phyloP scores from a whole-genome alignment of 2,797 vertebrate genomes.

The Meda fulgida region DNA sequence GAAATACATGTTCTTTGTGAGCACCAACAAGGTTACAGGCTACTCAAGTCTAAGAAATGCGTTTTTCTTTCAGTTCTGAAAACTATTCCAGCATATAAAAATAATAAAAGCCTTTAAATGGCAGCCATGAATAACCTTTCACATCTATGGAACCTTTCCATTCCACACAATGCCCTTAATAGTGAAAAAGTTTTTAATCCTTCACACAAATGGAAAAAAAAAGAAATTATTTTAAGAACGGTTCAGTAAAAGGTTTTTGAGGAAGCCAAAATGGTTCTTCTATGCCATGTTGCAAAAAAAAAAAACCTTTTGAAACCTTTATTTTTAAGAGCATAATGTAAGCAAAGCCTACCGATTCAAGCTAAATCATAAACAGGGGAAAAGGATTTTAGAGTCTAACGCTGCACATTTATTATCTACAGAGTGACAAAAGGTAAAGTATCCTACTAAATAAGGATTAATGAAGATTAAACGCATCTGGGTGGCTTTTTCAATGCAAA shows the following conservation, averaged over 20 bases:
- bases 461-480: slow-evolving; percentile 31
- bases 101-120: neutral
- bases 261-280: neutral
- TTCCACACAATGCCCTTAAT: neutral
- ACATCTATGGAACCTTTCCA: neutral
- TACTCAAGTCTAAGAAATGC: neutral
- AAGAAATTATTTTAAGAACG: too few species aligned
- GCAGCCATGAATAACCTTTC: neutral
- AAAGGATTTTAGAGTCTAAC: slow-evolving; percentile 13
- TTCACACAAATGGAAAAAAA: neutral
- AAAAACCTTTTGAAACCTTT: neutral
- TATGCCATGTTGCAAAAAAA: neutral
- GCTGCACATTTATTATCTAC: neutral
- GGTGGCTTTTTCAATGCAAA: slow-evolving; percentile 41
- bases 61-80: neutral
- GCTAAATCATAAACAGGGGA: neutral
- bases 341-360: neutral
- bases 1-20: slow-evolving; percentile 35
- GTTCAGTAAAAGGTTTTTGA: neutral
- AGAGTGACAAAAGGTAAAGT: neutral
- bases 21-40: neutral
- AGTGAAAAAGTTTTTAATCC: too few species aligned
- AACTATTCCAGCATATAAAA: neutral
- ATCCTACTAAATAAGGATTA: slow-evolving; percentile 34
- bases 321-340: neutral